phyloP scores from a whole-genome alignment of 2,888 invertebrate species.

The Romanomermis culicivorax region DNA sequence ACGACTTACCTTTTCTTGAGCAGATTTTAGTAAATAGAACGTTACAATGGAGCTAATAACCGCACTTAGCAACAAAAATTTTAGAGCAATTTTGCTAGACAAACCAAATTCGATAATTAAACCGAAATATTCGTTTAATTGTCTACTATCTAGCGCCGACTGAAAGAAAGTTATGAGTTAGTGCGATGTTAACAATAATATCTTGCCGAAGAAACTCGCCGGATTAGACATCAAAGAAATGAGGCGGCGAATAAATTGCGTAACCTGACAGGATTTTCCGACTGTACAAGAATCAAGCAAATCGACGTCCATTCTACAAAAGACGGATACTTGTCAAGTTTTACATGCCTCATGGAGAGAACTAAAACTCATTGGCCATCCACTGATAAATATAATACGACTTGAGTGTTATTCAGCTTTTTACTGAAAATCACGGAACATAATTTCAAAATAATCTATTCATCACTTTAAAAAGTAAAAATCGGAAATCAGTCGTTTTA shows the following conservation, averaged over 20 bases:
- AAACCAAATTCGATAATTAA: conserved; percentile 77
- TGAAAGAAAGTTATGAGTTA: background rate
- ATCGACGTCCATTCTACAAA: background rate
- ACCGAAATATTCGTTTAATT: conserved; percentile 75
- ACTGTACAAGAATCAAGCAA: background rate
- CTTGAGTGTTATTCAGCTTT: no score
- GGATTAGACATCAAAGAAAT: background rate
- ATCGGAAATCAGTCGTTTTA: no score
- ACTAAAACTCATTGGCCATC: no score
- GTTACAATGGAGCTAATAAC: conserved; percentile 72
- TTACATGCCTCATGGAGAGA: no score
- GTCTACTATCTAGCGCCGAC: conserved; percentile 32
- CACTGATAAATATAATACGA: no score
- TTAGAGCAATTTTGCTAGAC: conserved; percentile 77
- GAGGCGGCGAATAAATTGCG: background rate
- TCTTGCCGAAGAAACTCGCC: no score
- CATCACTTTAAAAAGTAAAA: no score
- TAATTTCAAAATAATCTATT: no score
- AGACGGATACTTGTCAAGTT: no score
- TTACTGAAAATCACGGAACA: no score
- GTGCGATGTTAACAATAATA: no score
- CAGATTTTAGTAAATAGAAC: conserved; percentile 69
- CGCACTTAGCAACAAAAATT: conserved; percentile 61
- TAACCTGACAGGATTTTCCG: background rate
- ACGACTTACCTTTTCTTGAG: conserved; percentile 42